phyloP scores from a whole-genome alignment of 2,113 vertebrate species.

The Ictalurus punctatus region DNA sequence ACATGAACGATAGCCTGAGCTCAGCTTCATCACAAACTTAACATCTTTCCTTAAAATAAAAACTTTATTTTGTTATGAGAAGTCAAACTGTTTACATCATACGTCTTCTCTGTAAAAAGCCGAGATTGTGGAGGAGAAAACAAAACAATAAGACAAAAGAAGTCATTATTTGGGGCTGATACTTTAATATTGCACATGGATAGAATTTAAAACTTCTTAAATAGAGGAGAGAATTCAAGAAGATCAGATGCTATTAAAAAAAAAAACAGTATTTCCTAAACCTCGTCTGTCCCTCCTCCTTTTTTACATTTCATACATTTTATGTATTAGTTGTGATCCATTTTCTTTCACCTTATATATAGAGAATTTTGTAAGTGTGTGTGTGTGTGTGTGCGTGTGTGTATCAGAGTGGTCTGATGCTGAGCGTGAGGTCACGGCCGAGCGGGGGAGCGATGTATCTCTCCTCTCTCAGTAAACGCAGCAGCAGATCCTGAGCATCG shows the following conservation, averaged over 20 bases:
- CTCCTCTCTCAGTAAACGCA: constrained; percentile 88
- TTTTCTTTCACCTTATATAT: neutral
- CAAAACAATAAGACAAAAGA: neutral
- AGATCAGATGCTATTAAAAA: neutral
- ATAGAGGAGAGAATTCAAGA: neutral
- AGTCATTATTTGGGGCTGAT: neutral
- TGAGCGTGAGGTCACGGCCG: constrained; percentile 82
- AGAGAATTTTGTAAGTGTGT: too few relatives aligned
- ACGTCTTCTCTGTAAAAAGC: neutral
- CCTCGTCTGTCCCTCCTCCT: neutral
- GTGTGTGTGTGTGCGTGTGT: neutral
- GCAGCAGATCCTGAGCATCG: constrained; percentile 84
- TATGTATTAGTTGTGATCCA: neutral
- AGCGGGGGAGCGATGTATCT: constrained; percentile 83
- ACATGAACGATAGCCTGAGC: neutral
- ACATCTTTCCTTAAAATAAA: neutral
- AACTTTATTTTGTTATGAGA: neutral
- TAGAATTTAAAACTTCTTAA: neutral
- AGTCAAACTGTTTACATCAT: neutral
- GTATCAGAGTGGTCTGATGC: constrained; percentile 68
- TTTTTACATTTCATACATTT: neutral
- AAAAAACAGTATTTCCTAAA: neutral
- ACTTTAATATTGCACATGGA: neutral
- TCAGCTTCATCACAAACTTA: neutral
- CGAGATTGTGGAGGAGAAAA: neutral